Evolutionary conservation across 2,888 invertebrate genomes (phyloP), one percentile per base, ranked within the genome.

Genomic region (Drosophila antonietae): DNA sequence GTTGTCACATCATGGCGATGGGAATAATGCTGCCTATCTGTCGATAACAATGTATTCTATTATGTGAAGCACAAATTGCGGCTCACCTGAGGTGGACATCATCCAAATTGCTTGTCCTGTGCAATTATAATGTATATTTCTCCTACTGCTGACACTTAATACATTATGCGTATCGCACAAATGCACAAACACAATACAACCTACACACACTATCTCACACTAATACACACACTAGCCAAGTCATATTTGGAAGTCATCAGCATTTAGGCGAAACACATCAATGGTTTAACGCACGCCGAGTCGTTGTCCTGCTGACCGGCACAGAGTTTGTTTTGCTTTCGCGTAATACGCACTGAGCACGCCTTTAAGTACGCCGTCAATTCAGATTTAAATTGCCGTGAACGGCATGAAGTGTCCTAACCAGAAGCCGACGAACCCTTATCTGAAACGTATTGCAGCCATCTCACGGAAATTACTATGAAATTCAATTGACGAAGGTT

Each of bases 81-180:
- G 73, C 84, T 85, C 79, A 84, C 84, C 84, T 84, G 85, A 62
- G 56, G 67, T 49, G 86, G 68, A 79, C 83, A 85, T 80, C 87
- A 72, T 55, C 66, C 56, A 75, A 85, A 79, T 85, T 83, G 78
- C 73, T 79, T 79, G 71, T 72, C 71, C 79, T 61, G 59, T 81
- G 73, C 86, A 85, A 85, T 85, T 85, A 85, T 88, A 83, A 76
- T 82, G 71, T 73, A 63, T 83, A 67, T 83, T 70, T 74, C 70
- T 79, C 69, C 71, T 72, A 69, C 60, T 61, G 47, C 55, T 66
- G 66, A 70, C 70, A 81, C 74, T 79, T 79, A 69, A 33, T 62
- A 62, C 73, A 78, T 58, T 68, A 73, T 62, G 33, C 68, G 59
- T 49, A 66, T 41, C 35, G 31, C 47, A 56, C 62, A 41, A 43